Conservation (phyloP, 2,797 vertebrate species). For the Chelon labrosus region DNA sequence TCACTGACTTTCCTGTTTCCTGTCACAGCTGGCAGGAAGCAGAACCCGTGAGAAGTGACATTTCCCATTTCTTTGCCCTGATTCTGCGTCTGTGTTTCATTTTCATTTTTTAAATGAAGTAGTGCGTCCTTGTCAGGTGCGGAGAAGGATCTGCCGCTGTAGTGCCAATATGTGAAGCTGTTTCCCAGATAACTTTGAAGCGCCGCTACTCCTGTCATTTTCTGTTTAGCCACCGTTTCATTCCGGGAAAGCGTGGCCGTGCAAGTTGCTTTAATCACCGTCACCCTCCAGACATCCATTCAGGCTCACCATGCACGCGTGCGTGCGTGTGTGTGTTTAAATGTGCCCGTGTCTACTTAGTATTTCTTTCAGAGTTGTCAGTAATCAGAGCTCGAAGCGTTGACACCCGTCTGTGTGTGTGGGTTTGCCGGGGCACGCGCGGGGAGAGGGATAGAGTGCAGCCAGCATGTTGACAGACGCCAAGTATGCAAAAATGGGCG, state of each 20-base stretch:
- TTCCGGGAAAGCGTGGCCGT: conserved; percentile 55
- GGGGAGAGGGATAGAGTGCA: conserved; percentile 66
- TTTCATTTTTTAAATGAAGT: conserved; percentile 28
- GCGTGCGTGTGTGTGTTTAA: conserved; percentile 28
- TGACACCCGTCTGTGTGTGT: conserved; percentile 21
- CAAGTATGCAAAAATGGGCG: conserved; percentile 67
- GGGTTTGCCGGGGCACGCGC: conserved; percentile 7
- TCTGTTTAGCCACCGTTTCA: conserved; percentile 65
- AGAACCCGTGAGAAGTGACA: background rate
- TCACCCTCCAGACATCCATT: conserved; percentile 56
- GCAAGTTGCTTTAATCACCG: conserved; percentile 71
- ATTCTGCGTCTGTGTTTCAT: conserved; percentile 22
- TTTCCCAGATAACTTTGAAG: conserved; percentile 70
- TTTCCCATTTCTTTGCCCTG: background rate
- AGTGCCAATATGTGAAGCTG: conserved; percentile 39
- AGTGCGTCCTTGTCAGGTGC: conserved; percentile 25
- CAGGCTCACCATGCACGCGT: conserved; percentile 24
- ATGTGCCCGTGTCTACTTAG: conserved; percentile 45
- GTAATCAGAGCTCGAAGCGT: conserved; percentile 59
- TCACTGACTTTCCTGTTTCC: conserved; percentile 3
- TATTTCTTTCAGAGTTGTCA: conserved; percentile 54
- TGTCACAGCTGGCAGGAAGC: conserved; percentile 28
- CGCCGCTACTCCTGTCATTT: conserved; percentile 54
- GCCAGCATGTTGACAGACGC: conserved; percentile 70
- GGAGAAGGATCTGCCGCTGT: conserved; percentile 38